phyloP scores from a whole-genome alignment of 2,888 invertebrate species.

The Macrosoma leucophasiata region DNA sequence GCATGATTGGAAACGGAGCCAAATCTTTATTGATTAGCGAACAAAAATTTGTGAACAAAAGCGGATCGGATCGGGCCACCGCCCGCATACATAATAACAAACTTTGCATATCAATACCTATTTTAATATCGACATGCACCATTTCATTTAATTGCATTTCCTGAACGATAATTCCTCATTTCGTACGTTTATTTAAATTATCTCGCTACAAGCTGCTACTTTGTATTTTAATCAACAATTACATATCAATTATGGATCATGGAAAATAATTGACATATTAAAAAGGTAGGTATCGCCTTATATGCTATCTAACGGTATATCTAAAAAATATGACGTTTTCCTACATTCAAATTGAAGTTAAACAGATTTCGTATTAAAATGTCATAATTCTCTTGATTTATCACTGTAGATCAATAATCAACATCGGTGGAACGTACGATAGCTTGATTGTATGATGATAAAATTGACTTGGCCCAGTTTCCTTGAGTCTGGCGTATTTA shows the following conservation, averaged over 20 bases:
- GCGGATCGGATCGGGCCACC: slow-evolving; percentile 51
- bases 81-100: slow-evolving; percentile 56
- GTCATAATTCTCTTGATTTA: too few species aligned
- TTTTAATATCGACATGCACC: slow-evolving; percentile 72
- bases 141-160: slow-evolving; percentile 71
- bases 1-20: slow-evolving; percentile 56
- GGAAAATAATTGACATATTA: slow-evolving; percentile 65
- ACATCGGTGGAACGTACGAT: slow-evolving; percentile 15
- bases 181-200: slow-evolving; percentile 30
- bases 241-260: slow-evolving; percentile 59
- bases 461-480: slow-evolving; percentile 46
- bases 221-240: slow-evolving; percentile 55
- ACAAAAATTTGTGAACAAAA: slow-evolving; percentile 60
- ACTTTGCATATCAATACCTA: slow-evolving; percentile 71
- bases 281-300: slow-evolving; percentile 48
- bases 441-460: slow-evolving; percentile 31
- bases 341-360: too few species aligned
- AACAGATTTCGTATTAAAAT: too few species aligned
- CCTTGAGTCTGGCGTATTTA: slow-evolving; percentile 46
- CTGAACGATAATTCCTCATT: slow-evolving; percentile 46
- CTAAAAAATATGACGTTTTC: too few species aligned
- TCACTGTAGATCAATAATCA: too few species aligned
- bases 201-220: slow-evolving; percentile 25
- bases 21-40: slow-evolving; percentile 62
- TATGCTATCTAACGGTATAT: too few species aligned